phyloP scores from a whole-genome alignment of 2,888 invertebrate species.

The Eretmocerus hayati region DNA sequence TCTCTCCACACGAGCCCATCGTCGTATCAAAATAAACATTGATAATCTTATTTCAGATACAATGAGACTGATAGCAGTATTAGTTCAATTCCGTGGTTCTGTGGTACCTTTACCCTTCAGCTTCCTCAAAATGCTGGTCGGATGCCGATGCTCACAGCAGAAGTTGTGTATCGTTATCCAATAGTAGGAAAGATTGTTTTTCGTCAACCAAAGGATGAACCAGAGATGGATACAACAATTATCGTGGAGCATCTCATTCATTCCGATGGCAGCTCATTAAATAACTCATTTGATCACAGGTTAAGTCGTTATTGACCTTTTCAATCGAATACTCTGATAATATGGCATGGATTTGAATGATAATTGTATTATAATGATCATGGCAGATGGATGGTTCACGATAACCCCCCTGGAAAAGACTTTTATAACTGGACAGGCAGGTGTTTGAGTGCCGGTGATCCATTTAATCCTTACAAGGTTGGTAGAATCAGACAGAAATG shows the following conservation, averaged over 20 bases:
- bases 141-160: slow-evolving; percentile 68
- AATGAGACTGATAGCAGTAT: slow-evolving; percentile 47
- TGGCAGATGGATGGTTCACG: slow-evolving; percentile 83
- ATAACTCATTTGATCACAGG: slow-evolving; percentile 64
- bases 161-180: slow-evolving; percentile 79
- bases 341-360: too few species aligned
- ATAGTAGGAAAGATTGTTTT: slow-evolving; percentile 78
- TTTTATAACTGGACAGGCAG: slow-evolving; percentile 86
- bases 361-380: too few species aligned
- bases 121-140: slow-evolving; percentile 60
- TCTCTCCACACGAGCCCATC: too few species aligned
- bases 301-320: neutral
- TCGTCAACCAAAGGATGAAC: slow-evolving; percentile 70
- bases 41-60: slow-evolving; percentile 39
- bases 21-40: slow-evolving; percentile 23
- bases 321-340: too few species aligned
- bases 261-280: slow-evolving; percentile 73
- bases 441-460: slow-evolving; percentile 69
- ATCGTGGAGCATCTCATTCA: slow-evolving; percentile 79
- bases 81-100: slow-evolving; percentile 53
- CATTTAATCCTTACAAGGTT: slow-evolving; percentile 73
- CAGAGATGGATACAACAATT: slow-evolving; percentile 78
- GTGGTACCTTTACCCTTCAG: slow-evolving; percentile 60
- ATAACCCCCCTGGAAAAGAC: slow-evolving; percentile 71
- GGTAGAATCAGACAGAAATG: neutral